Conservation (phyloP, 2,113 vertebrate genomes). For the Syrrhaptes paradoxus region DNA sequence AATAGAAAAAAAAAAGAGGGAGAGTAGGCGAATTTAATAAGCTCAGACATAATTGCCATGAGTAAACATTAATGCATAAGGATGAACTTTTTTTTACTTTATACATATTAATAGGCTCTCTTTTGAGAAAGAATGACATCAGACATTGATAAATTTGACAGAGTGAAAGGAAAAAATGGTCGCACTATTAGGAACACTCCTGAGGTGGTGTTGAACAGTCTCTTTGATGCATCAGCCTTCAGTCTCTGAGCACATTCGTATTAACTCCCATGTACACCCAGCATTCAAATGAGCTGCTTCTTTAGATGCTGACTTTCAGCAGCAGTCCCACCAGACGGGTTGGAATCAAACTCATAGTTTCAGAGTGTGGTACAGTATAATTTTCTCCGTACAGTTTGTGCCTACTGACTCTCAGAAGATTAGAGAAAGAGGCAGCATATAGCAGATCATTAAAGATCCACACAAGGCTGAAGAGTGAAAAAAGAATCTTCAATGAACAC, state of each 20-base stretch:
- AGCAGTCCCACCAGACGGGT: slow-evolving; percentile 63
- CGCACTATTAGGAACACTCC: slow-evolving; percentile 73
- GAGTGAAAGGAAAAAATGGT: slow-evolving; percentile 71
- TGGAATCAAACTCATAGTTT: slow-evolving; percentile 70
- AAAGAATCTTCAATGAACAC: slow-evolving; percentile 38
- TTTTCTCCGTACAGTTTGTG: slow-evolving; percentile 73
- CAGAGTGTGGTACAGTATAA: slow-evolving; percentile 51
- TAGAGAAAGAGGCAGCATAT: slow-evolving; percentile 50
- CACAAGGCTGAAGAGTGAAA: slow-evolving; percentile 44
- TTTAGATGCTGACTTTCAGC: slow-evolving; percentile 73
- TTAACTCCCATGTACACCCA: slow-evolving; percentile 73
- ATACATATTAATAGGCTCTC: slow-evolving; percentile 74
- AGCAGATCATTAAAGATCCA: slow-evolving; percentile 65
- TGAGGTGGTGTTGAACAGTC: slow-evolving; percentile 71
- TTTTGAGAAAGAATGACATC: slow-evolving; percentile 71
- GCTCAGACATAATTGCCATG: slow-evolving; percentile 41
- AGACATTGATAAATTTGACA: slow-evolving; percentile 78
- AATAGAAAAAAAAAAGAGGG: not conserved
- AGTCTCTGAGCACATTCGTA: slow-evolving; percentile 72
- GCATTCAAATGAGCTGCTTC: slow-evolving; percentile 78
- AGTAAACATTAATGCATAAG: slow-evolving; percentile 75
- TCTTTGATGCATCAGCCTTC: slow-evolving; percentile 77
- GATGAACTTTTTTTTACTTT: slow-evolving; percentile 60
- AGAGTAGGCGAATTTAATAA: not conserved
- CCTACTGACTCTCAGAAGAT: slow-evolving; percentile 72